A percentile compares a stretch with the other conserved stretches of the same genome.
phyloP scores from a whole-genome alignment of 2,888 invertebrate genomes.

The Parnassius smintheus region DNA sequence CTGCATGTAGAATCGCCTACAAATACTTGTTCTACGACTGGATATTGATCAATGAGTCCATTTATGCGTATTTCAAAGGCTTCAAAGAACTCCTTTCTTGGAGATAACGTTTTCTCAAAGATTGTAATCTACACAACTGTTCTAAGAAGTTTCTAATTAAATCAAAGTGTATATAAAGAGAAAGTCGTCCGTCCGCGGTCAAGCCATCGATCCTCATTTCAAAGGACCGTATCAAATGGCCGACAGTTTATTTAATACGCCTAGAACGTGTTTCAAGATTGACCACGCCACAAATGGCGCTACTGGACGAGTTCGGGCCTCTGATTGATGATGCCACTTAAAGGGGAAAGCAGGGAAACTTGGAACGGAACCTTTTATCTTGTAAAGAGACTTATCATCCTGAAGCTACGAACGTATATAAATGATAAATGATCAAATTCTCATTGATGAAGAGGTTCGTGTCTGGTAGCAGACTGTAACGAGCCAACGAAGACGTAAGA shows the following conservation, averaged over 20 bases:
- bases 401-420: too few species aligned
- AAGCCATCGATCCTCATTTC: not conserved
- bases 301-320: not conserved
- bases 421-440: too few species aligned
- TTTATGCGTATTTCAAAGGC: too few species aligned
- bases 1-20: too few species aligned
- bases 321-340: conserved; percentile 14
- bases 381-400: not conserved
- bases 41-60: too few species aligned
- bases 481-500: too few species aligned
- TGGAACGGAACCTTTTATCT: not conserved
- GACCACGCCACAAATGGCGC: conserved; percentile 3
- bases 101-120: too few species aligned
- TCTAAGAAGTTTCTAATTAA: not conserved
- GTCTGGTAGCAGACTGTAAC: too few species aligned
- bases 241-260: conserved; percentile 16
- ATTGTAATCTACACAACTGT: too few species aligned
- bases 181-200: not conserved
- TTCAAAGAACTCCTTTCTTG: not conserved
- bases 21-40: too few species aligned
- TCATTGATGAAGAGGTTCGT: too few species aligned
- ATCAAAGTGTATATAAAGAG: not conserved
- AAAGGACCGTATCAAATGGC: conserved; percentile 13
- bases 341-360: not conserved
- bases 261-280: conserved; percentile 7